These are phyloP conservation scores for Drosophila pectinifera DNA, from an alignment of 1,140 invertebrate genomes.

Conservation along the genomic window DNA sequence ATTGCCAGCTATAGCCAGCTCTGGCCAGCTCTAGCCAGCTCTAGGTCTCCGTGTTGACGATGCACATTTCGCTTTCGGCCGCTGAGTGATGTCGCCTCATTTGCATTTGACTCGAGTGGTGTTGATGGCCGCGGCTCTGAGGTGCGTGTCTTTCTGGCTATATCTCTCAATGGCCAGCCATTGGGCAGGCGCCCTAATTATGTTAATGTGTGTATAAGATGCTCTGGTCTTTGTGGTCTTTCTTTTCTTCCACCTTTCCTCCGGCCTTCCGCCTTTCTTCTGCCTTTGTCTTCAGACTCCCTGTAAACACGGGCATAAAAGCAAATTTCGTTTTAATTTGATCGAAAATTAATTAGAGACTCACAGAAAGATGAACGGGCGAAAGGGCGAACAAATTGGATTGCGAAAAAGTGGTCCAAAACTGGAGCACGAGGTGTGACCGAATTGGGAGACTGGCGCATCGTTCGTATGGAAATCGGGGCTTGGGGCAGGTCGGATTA, in stretches of 20 bases:
- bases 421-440: constrained; percentile 46
- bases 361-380: constrained; percentile 40
- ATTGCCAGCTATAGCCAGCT: no score
- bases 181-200: constrained; percentile 71
- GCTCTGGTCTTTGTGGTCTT: constrained; percentile 34
- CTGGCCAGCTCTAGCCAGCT: no score
- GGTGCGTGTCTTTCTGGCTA: constrained; percentile 44
- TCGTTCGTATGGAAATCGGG: constrained; percentile 22
- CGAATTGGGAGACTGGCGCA: constrained; percentile 2
- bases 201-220: constrained; percentile 60
- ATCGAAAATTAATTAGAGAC: constrained; percentile 70
- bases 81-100: constrained; percentile 50
- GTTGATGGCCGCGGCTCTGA: constrained; percentile 55
- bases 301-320: constrained; percentile 38
- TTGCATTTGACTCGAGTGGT: constrained; percentile 55
- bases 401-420: constrained; percentile 58
- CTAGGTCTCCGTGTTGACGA: constrained; percentile 44
- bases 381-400: constrained; percentile 58
- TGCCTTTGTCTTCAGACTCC: constrained; percentile 30
- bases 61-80: constrained; percentile 70
- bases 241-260: constrained; percentile 14
- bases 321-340: constrained; percentile 67
- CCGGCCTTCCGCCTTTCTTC: constrained; percentile 37
- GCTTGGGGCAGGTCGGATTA: constrained; percentile 57
- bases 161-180: constrained; percentile 41